Percentiles rank a stretch among this genome's conserved stretches.
These are phyloP conservation scores for Brachyptera putata DNA, from an alignment of 2,888 invertebrate genomes.

Conservation along the genomic window DNA sequence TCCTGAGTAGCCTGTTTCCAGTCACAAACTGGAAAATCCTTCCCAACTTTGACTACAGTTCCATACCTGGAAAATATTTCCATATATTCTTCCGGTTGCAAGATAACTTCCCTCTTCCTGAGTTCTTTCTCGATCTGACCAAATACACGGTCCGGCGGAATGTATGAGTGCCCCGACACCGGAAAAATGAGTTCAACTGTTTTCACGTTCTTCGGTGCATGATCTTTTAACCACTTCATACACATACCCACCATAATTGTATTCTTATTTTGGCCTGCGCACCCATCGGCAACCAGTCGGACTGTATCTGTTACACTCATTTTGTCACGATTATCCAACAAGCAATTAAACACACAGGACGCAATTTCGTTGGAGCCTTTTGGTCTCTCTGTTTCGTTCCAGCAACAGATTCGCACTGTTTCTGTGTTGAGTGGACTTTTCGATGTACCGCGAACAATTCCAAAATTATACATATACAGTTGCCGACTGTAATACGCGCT, in stretches of 20 bases:
- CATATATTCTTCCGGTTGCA: constrained; percentile 35
- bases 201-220: constrained; percentile 33
- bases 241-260: constrained; percentile 36
- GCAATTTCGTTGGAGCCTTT: constrained; percentile 23
- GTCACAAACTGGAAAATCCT: constrained; percentile 32
- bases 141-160: constrained; percentile 38
- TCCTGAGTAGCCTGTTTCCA: constrained; percentile 32
- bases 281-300: constrained; percentile 39
- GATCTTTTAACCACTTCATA: constrained; percentile 33
- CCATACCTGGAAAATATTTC: constrained; percentile 31
- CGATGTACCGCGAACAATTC: constrained; percentile 27
- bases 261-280: constrained; percentile 40
- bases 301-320: constrained; percentile 26
- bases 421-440: constrained; percentile 13
- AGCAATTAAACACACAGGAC: constrained; percentile 12
- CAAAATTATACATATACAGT: constrained; percentile 32
- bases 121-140: constrained; percentile 36
- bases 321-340: not conserved
- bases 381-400: constrained; percentile 13
- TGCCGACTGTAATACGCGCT: constrained; percentile 31
- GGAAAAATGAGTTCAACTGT: constrained; percentile 36
- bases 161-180: constrained; percentile 37
- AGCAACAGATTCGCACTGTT: constrained; percentile 13
- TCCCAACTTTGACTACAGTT: constrained; percentile 32
- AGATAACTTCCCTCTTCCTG: constrained; percentile 33